Conservation (phyloP, 2,888 invertebrate genomes). For the Liodrosophila aerea region DNA sequence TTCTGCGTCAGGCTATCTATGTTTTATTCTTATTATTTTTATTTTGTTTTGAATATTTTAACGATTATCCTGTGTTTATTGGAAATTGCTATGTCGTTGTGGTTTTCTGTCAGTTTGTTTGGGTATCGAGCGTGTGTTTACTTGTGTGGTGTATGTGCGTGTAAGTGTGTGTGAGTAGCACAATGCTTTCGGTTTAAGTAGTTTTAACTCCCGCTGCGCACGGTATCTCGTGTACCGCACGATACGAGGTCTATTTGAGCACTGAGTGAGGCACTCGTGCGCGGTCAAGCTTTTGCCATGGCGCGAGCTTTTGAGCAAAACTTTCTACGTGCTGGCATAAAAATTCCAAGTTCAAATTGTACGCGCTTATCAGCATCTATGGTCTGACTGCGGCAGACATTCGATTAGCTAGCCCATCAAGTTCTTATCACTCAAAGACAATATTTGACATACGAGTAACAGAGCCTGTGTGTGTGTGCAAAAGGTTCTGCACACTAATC, state of each 20-base stretch:
- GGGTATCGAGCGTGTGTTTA: constrained; percentile 11
- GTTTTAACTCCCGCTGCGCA: constrained; percentile 42
- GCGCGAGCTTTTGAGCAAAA: constrained; percentile 39
- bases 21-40: constrained; percentile 12
- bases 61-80: constrained; percentile 53
- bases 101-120: constrained; percentile 27
- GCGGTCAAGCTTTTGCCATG: constrained; percentile 57
- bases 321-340: constrained; percentile 42
- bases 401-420: constrained; percentile 29
- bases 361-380: constrained; percentile 44
- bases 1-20: constrained; percentile 67
- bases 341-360: constrained; percentile 53
- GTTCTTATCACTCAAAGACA: constrained; percentile 27
- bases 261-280: constrained; percentile 45
- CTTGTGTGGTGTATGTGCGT: constrained; percentile 7
- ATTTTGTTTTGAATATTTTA: constrained; percentile 15
- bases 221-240: constrained; percentile 60
- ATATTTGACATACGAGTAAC: neutral
- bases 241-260: constrained; percentile 66
- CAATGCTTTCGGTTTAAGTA: constrained; percentile 30
- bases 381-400: constrained; percentile 22
- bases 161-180: constrained; percentile 31
- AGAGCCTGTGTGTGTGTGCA: constrained; percentile 12
- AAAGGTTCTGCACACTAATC: constrained; percentile 32
- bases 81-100: constrained; percentile 7